Evolutionary conservation across 2,888 invertebrate species (phyloP).

Genomic region (Stenoptilia bipunctidactyla): DNA sequence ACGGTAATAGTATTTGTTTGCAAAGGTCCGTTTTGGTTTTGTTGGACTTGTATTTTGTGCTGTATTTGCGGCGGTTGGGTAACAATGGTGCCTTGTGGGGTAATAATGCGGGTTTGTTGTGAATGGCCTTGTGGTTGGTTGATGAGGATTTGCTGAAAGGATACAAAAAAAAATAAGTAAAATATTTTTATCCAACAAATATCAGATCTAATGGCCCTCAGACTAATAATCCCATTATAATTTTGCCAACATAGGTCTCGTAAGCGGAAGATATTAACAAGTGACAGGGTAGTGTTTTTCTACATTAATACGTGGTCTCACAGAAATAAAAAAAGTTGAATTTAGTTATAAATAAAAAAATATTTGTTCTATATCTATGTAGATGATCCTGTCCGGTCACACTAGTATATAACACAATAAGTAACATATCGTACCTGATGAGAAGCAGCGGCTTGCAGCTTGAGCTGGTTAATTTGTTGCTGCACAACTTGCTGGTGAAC

Average conservation of each 20-base stretch:
- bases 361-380: too few relatives aligned
- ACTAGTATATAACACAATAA: too few relatives aligned
- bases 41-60: slow-evolving; percentile 18
- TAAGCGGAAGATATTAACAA: too few relatives aligned
- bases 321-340: too few relatives aligned
- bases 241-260: too few relatives aligned
- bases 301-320: too few relatives aligned
- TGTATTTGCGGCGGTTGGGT: slow-evolving; percentile 23
- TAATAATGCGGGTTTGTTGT: slow-evolving; percentile 40
- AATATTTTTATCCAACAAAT: not conserved
- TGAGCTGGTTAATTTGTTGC: slow-evolving; percentile 36
- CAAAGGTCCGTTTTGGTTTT: slow-evolving; percentile 38
- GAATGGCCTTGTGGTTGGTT: slow-evolving; percentile 35
- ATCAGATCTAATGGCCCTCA: too few relatives aligned
- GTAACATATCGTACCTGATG: slow-evolving; percentile 37
- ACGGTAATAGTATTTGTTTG: slow-evolving; percentile 32
- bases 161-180: slow-evolving; percentile 12
- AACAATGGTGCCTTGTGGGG: slow-evolving; percentile 56
- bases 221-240: too few relatives aligned
- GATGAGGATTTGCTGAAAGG: slow-evolving; percentile 37
- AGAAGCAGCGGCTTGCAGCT: slow-evolving; percentile 27
- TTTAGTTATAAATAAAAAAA: too few relatives aligned
- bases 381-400: too few relatives aligned
- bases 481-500: slow-evolving; percentile 31
- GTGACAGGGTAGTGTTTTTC: too few relatives aligned